These are phyloP conservation scores for Proteles cristata DNA, from an alignment of 2,113 vertebrate genomes.

Conservation along the genomic window DNA sequence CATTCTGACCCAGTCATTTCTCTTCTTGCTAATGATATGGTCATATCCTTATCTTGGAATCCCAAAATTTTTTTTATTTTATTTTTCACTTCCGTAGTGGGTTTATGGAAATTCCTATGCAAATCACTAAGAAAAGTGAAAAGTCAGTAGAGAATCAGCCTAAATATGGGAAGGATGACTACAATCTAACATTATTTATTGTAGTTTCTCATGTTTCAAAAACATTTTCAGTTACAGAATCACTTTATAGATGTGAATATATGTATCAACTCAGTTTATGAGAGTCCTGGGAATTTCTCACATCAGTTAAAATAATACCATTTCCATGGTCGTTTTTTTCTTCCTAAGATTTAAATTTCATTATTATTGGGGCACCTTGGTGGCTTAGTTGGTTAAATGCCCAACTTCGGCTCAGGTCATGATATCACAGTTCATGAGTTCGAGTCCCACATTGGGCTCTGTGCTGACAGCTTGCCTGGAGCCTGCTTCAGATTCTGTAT, in stretches of 20 bases:
- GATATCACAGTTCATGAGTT: no score
- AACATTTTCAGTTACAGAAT: neutral
- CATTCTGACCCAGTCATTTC: neutral
- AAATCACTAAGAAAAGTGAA: neutral
- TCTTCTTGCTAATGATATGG: neutral
- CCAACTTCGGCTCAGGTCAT: no score
- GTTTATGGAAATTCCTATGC: neutral
- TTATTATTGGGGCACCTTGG: neutral
- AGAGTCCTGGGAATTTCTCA: neutral
- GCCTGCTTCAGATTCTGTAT: no score
- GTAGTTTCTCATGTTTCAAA: neutral
- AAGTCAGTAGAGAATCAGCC: neutral
- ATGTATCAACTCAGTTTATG: slow-evolving; percentile 11
- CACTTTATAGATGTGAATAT: neutral
- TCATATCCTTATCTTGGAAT: neutral
- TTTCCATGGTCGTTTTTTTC: neutral
- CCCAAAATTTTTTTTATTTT: neutral
- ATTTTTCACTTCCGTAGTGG: neutral
- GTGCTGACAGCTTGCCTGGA: no score
- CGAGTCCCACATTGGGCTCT: no score
- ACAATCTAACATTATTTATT: neutral
- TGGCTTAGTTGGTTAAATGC: no score
- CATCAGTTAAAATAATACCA: neutral
- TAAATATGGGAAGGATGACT: neutral
- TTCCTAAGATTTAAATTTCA: neutral